Evolutionary conservation across 1,140 invertebrate species (phyloP), one percentile per base, ranked within the genome.

Genomic region (Psilanteris sp.): DNA sequence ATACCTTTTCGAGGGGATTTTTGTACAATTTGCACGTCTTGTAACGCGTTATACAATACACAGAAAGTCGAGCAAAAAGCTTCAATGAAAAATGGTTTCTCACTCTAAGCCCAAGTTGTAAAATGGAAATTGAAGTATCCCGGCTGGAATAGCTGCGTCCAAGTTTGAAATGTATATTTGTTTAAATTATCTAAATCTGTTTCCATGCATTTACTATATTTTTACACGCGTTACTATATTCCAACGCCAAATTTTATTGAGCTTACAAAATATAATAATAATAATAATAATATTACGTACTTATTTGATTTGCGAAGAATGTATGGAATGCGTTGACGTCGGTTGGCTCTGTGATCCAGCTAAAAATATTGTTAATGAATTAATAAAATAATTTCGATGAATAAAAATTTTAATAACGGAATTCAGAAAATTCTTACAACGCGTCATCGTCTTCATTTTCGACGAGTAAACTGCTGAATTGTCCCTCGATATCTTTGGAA

Each of bases 311-410:
- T 34, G 91, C 90, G 79, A 91, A 90, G 81, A 93, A 93, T 0
- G 91, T 93, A 77, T 94, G 93, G 79, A 92, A 93, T 1, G 93
- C 93, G 79, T 95, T 94, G 0, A 94, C 93, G 81, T 92, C 92
- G 1, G 91, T 93, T 2, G 94, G 93, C 67, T 93, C 90, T 1
- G 92, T 92, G 0, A 90, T 90, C 93, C 93, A 94, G 8, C 89
- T 90, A 57, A 86, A 88, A 83, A 41, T 18, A 15, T 55, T 34
- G 39, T 26, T 0, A 11, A 55, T 55, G 37, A 64, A 55, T 72
- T 48, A 54, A 55, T 61, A 16, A 6, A 1, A 36, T 37, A 7
- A 9, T 14, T n/a, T 14, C 7, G 10, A 9, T 1, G 20, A 61
- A 29, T 27, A 9, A 32, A 43, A n/a, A 43, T 10, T 41, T 14